Percentiles rank a stretch among this genome's conserved stretches.
These are phyloP conservation scores for Psittacula cyanocephala DNA, from an alignment of 2,113 vertebrate genomes.

Conservation along the genomic window DNA sequence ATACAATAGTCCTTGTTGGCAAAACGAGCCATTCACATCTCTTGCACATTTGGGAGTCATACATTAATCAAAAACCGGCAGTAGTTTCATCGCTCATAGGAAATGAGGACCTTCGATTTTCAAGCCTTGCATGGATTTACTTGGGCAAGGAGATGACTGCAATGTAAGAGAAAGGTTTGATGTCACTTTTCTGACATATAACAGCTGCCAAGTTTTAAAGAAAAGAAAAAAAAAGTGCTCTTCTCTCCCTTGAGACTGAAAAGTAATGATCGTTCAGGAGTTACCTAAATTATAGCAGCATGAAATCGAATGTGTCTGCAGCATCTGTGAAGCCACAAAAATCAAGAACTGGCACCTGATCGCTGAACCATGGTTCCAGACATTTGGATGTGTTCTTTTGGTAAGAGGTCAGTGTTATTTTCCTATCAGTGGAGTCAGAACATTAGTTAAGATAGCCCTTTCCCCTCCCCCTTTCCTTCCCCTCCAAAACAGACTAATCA, in stretches of 20 bases:
- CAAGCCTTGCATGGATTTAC: conserved; percentile 2
- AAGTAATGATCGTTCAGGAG: conserved; percentile 39
- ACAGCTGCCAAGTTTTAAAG: conserved; percentile 53
- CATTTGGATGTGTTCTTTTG: background rate
- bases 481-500: background rate
- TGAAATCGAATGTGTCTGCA: conserved; percentile 28
- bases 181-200: background rate
- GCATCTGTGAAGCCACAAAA: conserved; percentile 57
- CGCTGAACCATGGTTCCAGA: conserved; percentile 32
- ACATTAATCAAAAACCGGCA: conserved; percentile 27
- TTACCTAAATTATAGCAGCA: conserved; percentile 59
- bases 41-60: conserved; percentile 13
- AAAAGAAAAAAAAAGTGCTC: conserved; percentile 33
- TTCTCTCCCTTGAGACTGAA: conserved; percentile 45
- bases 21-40: background rate
- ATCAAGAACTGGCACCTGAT: conserved; percentile 45
- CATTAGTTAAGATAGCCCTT: conserved; percentile 60
- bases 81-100: background rate
- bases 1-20: conserved; percentile 31
- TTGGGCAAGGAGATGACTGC: conserved; percentile 23
- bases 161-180: background rate
- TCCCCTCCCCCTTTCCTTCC: conserved; percentile 69
- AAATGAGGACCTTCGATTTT: background rate
- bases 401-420: conserved; percentile 28
- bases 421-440: conserved; percentile 34